Evolutionary conservation across 2,113 vertebrate genomes (phyloP).

Genomic region (Geococcyx californianus): DNA sequence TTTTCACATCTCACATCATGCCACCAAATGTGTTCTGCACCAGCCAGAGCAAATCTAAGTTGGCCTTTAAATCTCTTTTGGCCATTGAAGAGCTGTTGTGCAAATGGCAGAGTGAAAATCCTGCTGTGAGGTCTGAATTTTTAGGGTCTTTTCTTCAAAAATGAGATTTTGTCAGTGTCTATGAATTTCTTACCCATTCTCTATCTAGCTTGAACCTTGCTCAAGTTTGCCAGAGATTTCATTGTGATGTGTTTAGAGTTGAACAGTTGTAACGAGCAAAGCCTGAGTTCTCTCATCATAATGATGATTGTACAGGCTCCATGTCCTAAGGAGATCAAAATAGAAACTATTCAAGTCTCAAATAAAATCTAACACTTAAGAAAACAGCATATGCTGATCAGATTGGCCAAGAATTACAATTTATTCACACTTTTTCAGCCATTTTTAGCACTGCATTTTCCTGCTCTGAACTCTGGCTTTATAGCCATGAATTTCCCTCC

Average conservation of each 20-base stretch:
- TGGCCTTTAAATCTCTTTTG: conserved; percentile 11
- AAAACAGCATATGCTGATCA: neutral
- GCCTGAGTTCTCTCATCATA: neutral
- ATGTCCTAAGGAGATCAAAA: neutral
- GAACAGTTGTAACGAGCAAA: neutral
- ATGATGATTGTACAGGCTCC: neutral
- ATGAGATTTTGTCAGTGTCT: neutral
- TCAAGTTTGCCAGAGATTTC: neutral
- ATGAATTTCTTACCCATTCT: neutral
- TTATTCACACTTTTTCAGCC: neutral
- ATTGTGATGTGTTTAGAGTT: neutral
- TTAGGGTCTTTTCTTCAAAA: neutral
- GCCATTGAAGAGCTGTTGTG: neutral
- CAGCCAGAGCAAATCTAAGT: neutral
- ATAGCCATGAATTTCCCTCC: neutral
- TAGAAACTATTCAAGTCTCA: neutral
- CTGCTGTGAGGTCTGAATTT: neutral
- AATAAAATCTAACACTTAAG: neutral
- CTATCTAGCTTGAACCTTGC: fast-evolving
- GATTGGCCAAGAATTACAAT: fast-evolving
- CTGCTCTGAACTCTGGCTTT: neutral
- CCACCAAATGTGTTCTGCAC: neutral
- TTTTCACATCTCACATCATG: neutral
- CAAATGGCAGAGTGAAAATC: neutral
- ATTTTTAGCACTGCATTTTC: neutral